Base-by-base conservation (phyloP, 2,113 vertebrate genomes). In the Clinocottus analis region DNA sequence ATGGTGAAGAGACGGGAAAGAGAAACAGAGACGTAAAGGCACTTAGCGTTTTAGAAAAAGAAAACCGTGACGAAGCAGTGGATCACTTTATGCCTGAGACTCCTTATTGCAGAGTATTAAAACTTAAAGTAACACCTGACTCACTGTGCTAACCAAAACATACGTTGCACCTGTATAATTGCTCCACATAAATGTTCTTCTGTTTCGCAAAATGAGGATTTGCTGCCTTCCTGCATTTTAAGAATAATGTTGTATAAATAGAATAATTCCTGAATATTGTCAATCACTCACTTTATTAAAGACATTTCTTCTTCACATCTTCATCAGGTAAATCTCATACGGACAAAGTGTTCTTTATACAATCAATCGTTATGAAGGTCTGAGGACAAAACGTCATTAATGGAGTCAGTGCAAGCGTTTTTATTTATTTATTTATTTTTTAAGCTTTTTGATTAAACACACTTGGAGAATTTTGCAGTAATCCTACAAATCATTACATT, bases 61-160 rank as follows among this genome's bases (percentile, higher is more conserved):
- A 51, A 59, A 39, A 37, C 9, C 19, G 33, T 37, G 53, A 66
- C 7, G 25, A 62, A 23, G 45, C 66, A 58, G 71, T 4, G 13
- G 69, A 37, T 62, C 33, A n/a, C 33, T 62, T 49, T n/a, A 7
- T 51, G 11, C 47, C 33, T 29, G 27, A 27, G 41, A 8, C 29
- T 60, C 23, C 8, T n/a, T 10, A 74, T 53, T 41, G 51, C 75
- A 3, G 45, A 71, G 67, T 16, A 53, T n/a, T n/a, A n/a, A 27
- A 21, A n/a, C 33, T 56, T 23, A 16, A 21, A 14, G 25, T 17
- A 66, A 39, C 12, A 64, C 2, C 37, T 56, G 35, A 63, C 65
- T 55, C n/a, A 8, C 7, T 25, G 55, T 1, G 3, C 21, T 43
- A 69, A 65, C 43, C 12, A 43, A 25, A 47, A 53, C 17, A 60